These are phyloP conservation scores for Lutjanus campechanus DNA, from an alignment of 2,797 vertebrate species.

Conservation along the genomic window DNA sequence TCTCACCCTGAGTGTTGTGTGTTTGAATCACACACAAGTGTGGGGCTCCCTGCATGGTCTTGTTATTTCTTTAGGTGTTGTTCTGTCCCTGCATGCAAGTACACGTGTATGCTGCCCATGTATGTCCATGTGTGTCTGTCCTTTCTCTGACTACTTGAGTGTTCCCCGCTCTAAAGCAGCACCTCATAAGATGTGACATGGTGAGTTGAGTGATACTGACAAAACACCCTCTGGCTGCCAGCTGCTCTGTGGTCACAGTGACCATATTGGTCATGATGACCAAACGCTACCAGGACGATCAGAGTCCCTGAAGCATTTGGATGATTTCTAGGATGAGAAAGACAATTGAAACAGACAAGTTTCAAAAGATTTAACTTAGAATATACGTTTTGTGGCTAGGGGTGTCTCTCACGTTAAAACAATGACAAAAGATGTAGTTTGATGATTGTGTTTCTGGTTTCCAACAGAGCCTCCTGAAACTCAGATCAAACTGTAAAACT, in stretches of 20 bases:
- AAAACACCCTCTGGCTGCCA: conserved; percentile 56
- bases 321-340: neutral
- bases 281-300: conserved; percentile 22
- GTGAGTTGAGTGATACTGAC: conserved; percentile 65
- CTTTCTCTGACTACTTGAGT: conserved; percentile 4
- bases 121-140: neutral
- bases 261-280: conserved; percentile 28
- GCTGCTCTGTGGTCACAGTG: conserved; percentile 46
- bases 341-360: neutral
- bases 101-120: neutral
- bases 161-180: conserved; percentile 11
- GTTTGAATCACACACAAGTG: neutral
- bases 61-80: neutral
- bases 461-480: no score
- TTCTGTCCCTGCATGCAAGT: neutral
- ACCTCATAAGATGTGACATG: conserved; percentile 58
- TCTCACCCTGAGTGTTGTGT: conserved; percentile 4
- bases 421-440: no score
- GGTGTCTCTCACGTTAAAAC: no score
- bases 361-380: neutral
- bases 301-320: conserved; percentile 21
- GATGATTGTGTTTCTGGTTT: no score
- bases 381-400: no score
- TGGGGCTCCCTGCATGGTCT: neutral
- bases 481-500: no score